Evolutionary conservation across 2,888 invertebrate genomes (phyloP).

Genomic region (Deilephila porcellus): DNA sequence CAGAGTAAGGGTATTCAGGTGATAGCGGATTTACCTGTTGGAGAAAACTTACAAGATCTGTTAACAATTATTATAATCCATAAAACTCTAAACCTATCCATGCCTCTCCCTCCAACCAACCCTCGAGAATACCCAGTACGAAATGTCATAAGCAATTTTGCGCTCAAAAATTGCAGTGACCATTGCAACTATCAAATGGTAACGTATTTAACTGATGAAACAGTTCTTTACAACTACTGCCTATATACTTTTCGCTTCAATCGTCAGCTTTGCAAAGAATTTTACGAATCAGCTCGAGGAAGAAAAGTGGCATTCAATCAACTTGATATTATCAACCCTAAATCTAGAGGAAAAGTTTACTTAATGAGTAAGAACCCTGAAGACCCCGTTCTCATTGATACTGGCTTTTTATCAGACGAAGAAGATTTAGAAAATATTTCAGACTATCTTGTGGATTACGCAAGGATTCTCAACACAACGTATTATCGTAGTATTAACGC

Average conservation of each 20-base stretch:
- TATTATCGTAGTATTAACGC: constrained; percentile 50
- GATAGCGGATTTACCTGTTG: constrained; percentile 54
- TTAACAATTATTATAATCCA: constrained; percentile 36
- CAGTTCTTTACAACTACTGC: constrained; percentile 38
- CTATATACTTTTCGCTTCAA: constrained; percentile 34
- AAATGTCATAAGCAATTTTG: constrained; percentile 41
- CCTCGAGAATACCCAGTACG: constrained; percentile 64
- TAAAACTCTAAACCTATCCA: constrained; percentile 38
- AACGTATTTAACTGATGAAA: constrained; percentile 37
- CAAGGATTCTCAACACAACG: constrained; percentile 48
- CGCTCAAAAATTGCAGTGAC: constrained; percentile 44
- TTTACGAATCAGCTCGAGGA: constrained; percentile 34
- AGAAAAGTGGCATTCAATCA: constrained; percentile 38
- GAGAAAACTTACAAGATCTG: constrained; percentile 56
- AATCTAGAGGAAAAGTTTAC: constrained; percentile 49
- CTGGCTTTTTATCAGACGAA: constrained; percentile 42
- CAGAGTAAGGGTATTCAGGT: constrained; percentile 47
- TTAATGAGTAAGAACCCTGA: constrained; percentile 48
- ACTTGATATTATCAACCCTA: constrained; percentile 45
- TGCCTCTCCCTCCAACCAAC: constrained; percentile 26
- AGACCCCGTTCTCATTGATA: constrained; percentile 47
- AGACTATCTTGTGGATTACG: constrained; percentile 47
- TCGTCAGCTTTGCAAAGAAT: constrained; percentile 37
- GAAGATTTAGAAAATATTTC: constrained; percentile 51
- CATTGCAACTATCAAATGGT: constrained; percentile 47